Percentiles rank a stretch among this genome's conserved stretches.
These are phyloP conservation scores for Leptobrachium leishanense DNA, from an alignment of 2,113 vertebrate species.

Conservation along the genomic window DNA sequence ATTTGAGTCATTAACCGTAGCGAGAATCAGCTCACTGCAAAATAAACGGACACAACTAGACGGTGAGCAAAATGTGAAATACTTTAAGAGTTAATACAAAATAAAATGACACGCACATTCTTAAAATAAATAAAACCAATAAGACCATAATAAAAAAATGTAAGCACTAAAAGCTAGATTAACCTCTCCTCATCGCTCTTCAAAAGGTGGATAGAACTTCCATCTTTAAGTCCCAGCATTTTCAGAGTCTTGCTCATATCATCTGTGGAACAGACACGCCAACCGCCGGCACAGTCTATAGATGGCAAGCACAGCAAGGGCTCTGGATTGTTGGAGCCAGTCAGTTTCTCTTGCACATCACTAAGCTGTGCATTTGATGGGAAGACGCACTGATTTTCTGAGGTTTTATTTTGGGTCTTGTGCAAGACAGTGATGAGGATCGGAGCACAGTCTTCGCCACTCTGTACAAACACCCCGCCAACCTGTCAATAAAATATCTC, in stretches of 20 bases:
- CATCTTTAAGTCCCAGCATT: constrained; percentile 77
- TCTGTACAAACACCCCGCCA: constrained; percentile 69
- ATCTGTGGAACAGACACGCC: constrained; percentile 73
- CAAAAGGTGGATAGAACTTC: constrained; percentile 78
- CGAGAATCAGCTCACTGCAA: constrained; percentile 23
- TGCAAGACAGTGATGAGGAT: constrained; percentile 80
- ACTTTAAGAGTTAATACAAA: too few relatives aligned
- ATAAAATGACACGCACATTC: too few relatives aligned
- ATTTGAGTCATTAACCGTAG: not conserved
- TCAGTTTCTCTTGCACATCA: constrained; percentile 55
- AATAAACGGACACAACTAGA: not conserved
- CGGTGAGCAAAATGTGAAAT: too few relatives aligned
- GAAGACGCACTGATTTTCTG: constrained; percentile 58
- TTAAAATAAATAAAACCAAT: too few relatives aligned
- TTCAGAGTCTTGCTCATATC: constrained; percentile 78
- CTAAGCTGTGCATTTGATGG: constrained; percentile 58
- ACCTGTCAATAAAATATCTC: constrained; percentile 67
- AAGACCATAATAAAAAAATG: not conserved
- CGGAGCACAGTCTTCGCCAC: constrained; percentile 80
- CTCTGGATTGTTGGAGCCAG: constrained; percentile 63
- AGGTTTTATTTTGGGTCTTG: constrained; percentile 52
- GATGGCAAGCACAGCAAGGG: constrained; percentile 51
- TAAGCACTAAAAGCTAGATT: not conserved
- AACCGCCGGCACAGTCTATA: constrained; percentile 58
- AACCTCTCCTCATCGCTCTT: constrained; percentile 79